phyloP scores from a whole-genome alignment of 2,888 invertebrate species.

The Aplocera efformata region DNA sequence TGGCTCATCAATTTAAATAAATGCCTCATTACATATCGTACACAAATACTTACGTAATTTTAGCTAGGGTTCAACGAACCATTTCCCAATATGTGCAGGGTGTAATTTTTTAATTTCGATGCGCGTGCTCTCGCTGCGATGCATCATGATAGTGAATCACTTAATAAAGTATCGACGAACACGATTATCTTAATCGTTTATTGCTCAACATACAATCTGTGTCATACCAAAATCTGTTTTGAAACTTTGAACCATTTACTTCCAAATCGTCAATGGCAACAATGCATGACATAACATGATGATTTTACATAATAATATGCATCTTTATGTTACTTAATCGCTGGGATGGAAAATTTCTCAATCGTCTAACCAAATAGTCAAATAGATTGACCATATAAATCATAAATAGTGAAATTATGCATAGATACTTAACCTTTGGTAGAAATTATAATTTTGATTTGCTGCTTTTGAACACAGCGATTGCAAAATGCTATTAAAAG shows the following conservation, averaged over 20 bases:
- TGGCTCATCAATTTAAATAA: conserved; percentile 62
- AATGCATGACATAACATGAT: conserved; percentile 24
- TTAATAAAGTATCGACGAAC: conserved; percentile 36
- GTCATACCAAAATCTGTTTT: conserved; percentile 15
- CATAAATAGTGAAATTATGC: conserved; percentile 12
- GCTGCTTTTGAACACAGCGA: too few relatives aligned
- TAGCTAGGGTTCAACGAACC: conserved; percentile 48
- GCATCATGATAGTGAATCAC: conserved; percentile 32
- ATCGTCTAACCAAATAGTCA: conserved; percentile 8
- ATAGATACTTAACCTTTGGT: conserved; percentile 9
- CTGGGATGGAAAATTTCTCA: conserved; percentile 34
- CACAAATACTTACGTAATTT: conserved; percentile 44
- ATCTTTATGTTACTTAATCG: conserved; percentile 36
- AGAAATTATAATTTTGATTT: conserved; percentile 3
- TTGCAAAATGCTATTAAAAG: too few relatives aligned
- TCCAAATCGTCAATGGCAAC: conserved; percentile 22
- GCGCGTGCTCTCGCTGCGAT: conserved; percentile 33
- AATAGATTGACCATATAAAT: conserved; percentile 17
- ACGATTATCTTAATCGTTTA: conserved; percentile 26
- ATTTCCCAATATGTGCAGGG: conserved; percentile 51
- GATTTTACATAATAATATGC: conserved; percentile 27
- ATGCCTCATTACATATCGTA: conserved; percentile 59
- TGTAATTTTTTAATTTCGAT: conserved; percentile 55
- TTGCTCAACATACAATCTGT: conserved; percentile 18
- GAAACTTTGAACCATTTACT: conserved; percentile 22